Evolutionary conservation across 2,113 vertebrate species (phyloP).

Genomic region (Elephantulus edwardii): DNA sequence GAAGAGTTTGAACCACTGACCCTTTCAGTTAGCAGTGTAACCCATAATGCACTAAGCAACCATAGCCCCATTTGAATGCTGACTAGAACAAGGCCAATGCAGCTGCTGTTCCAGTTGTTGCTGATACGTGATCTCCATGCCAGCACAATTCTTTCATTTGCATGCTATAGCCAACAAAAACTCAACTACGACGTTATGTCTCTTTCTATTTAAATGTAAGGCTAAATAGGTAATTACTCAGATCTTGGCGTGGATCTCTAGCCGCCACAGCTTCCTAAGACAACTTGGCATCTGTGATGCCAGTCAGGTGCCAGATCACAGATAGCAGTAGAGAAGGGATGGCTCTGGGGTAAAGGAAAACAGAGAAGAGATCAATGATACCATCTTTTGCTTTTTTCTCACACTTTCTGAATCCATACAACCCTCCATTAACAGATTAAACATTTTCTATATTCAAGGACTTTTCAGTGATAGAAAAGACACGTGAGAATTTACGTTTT

Average conservation of each 20-base stretch:
- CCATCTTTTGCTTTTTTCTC: background rate
- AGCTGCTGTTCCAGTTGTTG: background rate
- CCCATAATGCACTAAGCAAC: too few relatives aligned
- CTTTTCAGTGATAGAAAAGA: background rate
- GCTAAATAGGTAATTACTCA: background rate
- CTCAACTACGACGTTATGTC: background rate
- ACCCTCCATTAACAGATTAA: too few relatives aligned
- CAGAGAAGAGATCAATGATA: background rate
- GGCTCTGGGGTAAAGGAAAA: background rate
- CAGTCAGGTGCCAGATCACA: background rate
- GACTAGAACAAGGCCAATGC: background rate
- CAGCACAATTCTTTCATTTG: background rate
- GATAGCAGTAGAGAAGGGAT: background rate
- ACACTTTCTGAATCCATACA: background rate
- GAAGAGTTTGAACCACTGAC: too few relatives aligned
- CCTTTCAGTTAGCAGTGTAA: too few relatives aligned
- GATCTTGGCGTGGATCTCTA: background rate
- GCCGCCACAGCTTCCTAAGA: background rate
- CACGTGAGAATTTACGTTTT: background rate
- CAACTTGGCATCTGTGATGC: background rate
- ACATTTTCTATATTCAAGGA: background rate
- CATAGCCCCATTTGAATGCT: too few relatives aligned
- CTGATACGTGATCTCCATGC: background rate
- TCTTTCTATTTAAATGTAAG: slow-evolving; percentile 3
- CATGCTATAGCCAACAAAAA: background rate